Conservation (phyloP, 2,113 vertebrate species). For the Pavo muticus region DNA sequence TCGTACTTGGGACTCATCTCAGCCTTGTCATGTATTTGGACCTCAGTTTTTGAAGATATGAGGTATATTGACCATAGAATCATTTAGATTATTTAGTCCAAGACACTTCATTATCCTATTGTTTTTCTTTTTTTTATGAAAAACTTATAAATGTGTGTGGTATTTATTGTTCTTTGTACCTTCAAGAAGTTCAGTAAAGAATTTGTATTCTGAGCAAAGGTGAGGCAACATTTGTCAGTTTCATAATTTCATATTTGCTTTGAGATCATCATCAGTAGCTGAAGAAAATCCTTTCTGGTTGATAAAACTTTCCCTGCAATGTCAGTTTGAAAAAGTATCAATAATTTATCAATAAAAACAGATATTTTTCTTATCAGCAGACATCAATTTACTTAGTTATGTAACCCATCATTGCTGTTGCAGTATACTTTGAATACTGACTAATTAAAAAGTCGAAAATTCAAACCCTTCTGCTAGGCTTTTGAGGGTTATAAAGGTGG, state of each 20-base stretch:
- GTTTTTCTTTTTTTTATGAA: not conserved
- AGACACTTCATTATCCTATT: not conserved
- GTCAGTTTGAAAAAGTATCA: not conserved
- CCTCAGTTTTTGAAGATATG: not conserved
- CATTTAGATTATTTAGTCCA: too few relatives aligned
- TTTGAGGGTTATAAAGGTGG: not conserved
- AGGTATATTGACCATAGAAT: not conserved
- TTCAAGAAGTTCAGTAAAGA: not conserved
- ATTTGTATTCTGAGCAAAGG: not conserved
- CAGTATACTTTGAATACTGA: not conserved
- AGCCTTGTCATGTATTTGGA: not conserved
- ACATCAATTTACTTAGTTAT: not conserved
- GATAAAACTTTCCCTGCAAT: not conserved
- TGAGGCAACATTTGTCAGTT: not conserved
- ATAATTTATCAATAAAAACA: not conserved
- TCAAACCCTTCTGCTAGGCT: not conserved
- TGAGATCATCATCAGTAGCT: not conserved
- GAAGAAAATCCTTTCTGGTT: not conserved
- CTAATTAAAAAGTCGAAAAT: not conserved
- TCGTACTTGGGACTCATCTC: not conserved
- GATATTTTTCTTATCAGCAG: not conserved
- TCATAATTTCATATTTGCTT: not conserved
- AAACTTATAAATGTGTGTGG: not conserved
- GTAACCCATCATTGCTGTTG: not conserved
- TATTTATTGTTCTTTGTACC: not conserved